Conservation (phyloP, 2,888 invertebrate species). For the Gastrophysa polygoni region DNA sequence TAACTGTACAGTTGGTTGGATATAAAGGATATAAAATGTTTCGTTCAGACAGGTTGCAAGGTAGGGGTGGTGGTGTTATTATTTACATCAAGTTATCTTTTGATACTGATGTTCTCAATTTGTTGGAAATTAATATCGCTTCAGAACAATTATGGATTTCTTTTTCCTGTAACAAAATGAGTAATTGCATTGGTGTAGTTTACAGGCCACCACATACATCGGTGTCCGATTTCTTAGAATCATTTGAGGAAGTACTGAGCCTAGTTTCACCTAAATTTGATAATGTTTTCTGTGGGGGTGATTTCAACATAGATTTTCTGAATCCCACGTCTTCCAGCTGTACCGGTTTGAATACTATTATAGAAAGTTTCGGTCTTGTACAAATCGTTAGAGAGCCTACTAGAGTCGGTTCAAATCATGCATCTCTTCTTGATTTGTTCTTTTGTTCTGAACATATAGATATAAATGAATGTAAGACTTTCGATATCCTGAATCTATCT, state of each 20-base stretch:
- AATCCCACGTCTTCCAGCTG: neutral
- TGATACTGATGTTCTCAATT: neutral
- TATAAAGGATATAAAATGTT: neutral
- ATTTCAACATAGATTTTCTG: neutral
- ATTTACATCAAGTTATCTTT: neutral
- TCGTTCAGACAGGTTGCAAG: too few species aligned
- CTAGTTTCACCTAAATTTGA: neutral
- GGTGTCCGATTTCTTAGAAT: neutral
- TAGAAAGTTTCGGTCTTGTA: neutral
- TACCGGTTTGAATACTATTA: neutral
- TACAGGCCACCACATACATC: neutral
- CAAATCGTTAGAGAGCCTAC: neutral
- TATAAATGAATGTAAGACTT: too few species aligned
- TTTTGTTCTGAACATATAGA: neutral
- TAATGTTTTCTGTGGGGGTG: neutral
- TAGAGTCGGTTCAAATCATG: neutral
- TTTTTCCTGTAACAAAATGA: slow-evolving; percentile 2
- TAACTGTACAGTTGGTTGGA: too few species aligned
- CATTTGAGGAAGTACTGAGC: neutral
- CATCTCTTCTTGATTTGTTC: neutral
- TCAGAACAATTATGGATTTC: neutral
- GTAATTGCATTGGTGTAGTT: neutral
- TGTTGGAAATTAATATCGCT: neutral
- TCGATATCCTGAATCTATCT: neutral
- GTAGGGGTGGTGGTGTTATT: neutral